These are phyloP conservation scores for Monodelphis domestica DNA, from an alignment of 2,797 vertebrate species.

Conservation along the genomic window DNA sequence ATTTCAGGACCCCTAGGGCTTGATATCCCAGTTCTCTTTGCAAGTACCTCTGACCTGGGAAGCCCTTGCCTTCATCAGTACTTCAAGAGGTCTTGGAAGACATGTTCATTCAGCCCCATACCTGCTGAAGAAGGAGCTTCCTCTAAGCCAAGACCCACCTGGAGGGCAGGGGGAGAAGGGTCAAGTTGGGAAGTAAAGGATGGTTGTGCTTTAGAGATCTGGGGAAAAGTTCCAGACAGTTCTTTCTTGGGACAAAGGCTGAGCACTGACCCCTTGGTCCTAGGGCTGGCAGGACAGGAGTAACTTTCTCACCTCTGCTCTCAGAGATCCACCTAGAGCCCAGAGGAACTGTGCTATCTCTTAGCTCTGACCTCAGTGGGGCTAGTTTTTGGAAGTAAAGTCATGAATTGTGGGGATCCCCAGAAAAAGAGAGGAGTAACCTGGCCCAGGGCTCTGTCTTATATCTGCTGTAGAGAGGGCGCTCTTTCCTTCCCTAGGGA, in stretches of 20 bases:
- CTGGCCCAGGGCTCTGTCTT: background rate
- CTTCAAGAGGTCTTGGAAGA: background rate
- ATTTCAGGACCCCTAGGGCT: background rate
- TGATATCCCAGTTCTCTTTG: background rate
- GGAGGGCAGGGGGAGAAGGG: background rate
- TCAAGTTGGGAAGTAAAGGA: background rate
- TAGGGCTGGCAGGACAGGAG: background rate
- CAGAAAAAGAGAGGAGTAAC: background rate
- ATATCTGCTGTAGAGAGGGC: background rate
- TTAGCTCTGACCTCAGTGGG: background rate
- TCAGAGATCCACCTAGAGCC: background rate
- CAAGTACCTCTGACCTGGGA: background rate
- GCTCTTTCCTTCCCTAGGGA: background rate
- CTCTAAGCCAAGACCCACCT: background rate
- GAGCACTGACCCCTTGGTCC: too few relatives aligned
- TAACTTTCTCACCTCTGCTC: background rate
- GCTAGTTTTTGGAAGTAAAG: background rate
- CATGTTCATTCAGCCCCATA: background rate
- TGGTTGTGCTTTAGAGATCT: background rate
- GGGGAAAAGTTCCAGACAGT: background rate
- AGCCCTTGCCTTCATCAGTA: background rate
- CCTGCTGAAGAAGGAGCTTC: background rate
- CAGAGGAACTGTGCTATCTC: background rate
- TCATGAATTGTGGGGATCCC: background rate
- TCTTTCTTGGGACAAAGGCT: background rate